Percentiles rank a stretch among this genome's conserved stretches.
These are phyloP conservation scores for Solenopsis invicta DNA, from an alignment of 1,140 invertebrate species.

Conservation along the genomic window DNA sequence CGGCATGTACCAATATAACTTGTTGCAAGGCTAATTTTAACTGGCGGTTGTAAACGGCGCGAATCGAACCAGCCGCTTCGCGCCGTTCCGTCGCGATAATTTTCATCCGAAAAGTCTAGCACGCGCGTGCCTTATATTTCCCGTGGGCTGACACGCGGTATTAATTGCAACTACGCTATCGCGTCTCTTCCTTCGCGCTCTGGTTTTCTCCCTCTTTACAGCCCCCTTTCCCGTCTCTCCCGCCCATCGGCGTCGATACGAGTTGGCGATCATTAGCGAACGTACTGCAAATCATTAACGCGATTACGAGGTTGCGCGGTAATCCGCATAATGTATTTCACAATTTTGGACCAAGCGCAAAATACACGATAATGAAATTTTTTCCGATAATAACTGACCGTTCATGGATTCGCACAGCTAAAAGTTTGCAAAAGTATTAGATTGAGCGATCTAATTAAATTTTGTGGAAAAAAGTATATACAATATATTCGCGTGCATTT, in stretches of 20 bases:
- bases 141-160: constrained; percentile 40
- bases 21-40: constrained; percentile 62
- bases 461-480: not conserved
- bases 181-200: not conserved
- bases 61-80: constrained; percentile 50
- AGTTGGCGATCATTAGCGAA: constrained; percentile 75
- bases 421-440: constrained; percentile 8
- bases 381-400: constrained; percentile 51
- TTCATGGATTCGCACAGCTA: not conserved
- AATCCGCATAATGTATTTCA: constrained; percentile 65
- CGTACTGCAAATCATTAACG: constrained; percentile 75
- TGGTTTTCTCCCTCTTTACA: not conserved
- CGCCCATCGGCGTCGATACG: constrained; percentile 27
- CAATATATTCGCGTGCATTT: not conserved
- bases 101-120: constrained; percentile 54
- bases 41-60: constrained; percentile 53
- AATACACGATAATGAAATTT: constrained; percentile 61
- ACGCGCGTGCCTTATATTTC: constrained; percentile 55
- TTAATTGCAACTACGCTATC: constrained; percentile 59
- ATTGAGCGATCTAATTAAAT: not conserved
- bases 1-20: constrained; percentile 61
- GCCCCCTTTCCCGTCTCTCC: not conserved
- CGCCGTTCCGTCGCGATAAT: constrained; percentile 40
- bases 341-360: constrained; percentile 47
- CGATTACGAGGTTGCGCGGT: constrained; percentile 71